Conservation (phyloP, 92 coral and sea anemone genomes). For the Umimayanthus chanpuru region DNA sequence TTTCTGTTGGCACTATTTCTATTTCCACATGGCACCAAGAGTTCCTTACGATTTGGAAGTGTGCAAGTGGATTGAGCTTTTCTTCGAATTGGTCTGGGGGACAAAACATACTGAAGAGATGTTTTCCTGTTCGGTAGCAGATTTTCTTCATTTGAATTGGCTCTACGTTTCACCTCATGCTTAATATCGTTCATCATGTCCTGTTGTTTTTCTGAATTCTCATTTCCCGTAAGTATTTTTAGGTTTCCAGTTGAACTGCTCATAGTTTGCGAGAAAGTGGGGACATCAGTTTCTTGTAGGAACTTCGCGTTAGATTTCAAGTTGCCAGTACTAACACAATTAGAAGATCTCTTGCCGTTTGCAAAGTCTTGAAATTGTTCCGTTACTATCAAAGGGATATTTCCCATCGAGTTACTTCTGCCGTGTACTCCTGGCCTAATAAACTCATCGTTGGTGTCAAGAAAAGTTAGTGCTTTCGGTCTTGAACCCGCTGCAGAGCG, state of each 20-base stretch:
- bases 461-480: not conserved
- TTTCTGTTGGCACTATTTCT: not conserved
- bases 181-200: not conserved
- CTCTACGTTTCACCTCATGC: not conserved
- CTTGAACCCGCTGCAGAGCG: not conserved
- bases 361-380: not conserved
- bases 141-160: conserved; percentile 1
- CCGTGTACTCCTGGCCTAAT: not conserved
- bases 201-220: not conserved
- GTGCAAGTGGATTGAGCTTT: conserved; percentile 3
- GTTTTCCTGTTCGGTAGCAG: not conserved
- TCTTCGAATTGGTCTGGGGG: conserved; percentile 20
- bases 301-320: not conserved
- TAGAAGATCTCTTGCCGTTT: not conserved
- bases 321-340: not conserved
- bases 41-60: not conserved
- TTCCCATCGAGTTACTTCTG: conserved; percentile 29
- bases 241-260: conserved; percentile 13
- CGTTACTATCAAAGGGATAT: not conserved
- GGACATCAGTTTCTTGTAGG: not conserved
- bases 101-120: not conserved
- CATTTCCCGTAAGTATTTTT: not conserved
- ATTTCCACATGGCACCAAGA: not conserved
- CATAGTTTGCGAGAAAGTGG: not conserved
- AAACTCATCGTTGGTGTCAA: not conserved